Evolutionary conservation across 2,888 invertebrate genomes (phyloP).

Genomic region (Nemotelus pantherinus): DNA sequence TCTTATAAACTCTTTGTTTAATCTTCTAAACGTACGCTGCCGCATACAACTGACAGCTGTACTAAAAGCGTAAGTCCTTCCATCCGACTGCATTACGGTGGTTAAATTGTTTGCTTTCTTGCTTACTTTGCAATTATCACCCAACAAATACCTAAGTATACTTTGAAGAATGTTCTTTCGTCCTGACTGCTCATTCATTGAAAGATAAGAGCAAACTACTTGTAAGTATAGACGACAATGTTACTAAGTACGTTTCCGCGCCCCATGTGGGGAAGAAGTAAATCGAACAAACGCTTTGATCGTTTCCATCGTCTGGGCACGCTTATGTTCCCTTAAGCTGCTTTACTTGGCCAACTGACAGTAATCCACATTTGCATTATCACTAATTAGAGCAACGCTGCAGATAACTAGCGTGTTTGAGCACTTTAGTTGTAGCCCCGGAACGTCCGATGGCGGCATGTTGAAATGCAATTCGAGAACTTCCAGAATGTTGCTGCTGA

Average conservation of each 20-base stretch:
- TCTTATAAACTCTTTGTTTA: too few relatives aligned
- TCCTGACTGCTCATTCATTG: conserved; percentile 1
- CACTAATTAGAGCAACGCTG: conserved; percentile 18
- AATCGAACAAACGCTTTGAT: background rate
- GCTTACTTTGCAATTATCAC: conserved; percentile 17
- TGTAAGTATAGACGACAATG: too few relatives aligned
- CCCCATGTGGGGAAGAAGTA: background rate
- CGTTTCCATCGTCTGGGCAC: conserved; percentile 4
- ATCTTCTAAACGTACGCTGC: too few relatives aligned
- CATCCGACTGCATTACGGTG: too few relatives aligned
- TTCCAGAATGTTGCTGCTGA: conserved; percentile 19
- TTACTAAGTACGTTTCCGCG: too few relatives aligned
- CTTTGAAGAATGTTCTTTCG: conserved; percentile 8
- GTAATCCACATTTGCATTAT: conserved; percentile 35
- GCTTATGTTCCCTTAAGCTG: background rate
- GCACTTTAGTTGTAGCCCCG: conserved; percentile 1
- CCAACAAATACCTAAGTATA: background rate
- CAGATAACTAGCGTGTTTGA: conserved; percentile 28
- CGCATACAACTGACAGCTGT: too few relatives aligned
- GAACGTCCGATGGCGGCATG: conserved; percentile 2
- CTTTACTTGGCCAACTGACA: conserved; percentile 16
- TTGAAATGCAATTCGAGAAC: background rate
- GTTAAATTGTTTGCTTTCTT: background rate
- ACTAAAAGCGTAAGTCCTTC: too few relatives aligned
- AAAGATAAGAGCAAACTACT: conserved; percentile 25